Conservation (phyloP, 2,888 invertebrate genomes). For the Dexiosoma caninum region DNA sequence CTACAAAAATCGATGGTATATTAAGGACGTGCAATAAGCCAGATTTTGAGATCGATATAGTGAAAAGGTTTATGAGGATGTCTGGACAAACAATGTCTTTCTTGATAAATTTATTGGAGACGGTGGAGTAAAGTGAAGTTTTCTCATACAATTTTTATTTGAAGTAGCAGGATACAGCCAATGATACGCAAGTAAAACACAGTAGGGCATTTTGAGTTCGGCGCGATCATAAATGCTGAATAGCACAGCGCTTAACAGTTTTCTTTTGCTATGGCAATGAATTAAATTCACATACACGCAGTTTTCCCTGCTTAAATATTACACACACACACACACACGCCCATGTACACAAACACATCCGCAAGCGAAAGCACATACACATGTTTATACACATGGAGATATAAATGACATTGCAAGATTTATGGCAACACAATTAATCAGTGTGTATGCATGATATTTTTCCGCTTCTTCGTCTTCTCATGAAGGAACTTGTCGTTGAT, state of each 20-base stretch:
- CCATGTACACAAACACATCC: background rate
- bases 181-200: too few relatives aligned
- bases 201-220: background rate
- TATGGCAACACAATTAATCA: slow-evolving; percentile 67
- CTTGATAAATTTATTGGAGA: too few relatives aligned
- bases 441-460: slow-evolving; percentile 56
- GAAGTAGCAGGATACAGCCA: too few relatives aligned
- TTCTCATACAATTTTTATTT: too few relatives aligned
- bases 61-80: too few relatives aligned
- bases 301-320: slow-evolving; percentile 19
- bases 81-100: too few relatives aligned
- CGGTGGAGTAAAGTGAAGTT: too few relatives aligned
- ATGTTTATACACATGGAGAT: slow-evolving; percentile 2
- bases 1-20: background rate
- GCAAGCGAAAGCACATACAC: background rate
- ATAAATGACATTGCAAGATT: slow-evolving; percentile 63
- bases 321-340: background rate
- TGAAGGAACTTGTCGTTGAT: slow-evolving; percentile 51
- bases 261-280: slow-evolving; percentile 48
- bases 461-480: slow-evolving; percentile 15
- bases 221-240: background rate
- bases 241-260: background rate
- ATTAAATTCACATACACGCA: slow-evolving; percentile 41
- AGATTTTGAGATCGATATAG: too few relatives aligned
- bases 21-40: too few relatives aligned